Evolutionary conservation across 2,797 vertebrate species (phyloP), one percentile per base, ranked within the genome.

Genomic region (Masticophis lateralis): DNA sequence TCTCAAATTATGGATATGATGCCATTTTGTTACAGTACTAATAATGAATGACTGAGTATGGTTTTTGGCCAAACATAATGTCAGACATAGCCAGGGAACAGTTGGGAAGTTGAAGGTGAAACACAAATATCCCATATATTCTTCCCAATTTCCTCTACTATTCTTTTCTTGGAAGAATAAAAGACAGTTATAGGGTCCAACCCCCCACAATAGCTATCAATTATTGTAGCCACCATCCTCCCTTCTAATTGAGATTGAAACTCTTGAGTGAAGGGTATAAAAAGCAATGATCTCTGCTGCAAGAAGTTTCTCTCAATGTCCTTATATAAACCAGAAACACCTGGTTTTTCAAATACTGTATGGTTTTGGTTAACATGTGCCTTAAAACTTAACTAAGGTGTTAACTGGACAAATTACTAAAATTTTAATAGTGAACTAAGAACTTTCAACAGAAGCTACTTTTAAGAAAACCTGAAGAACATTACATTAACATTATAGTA

Each of bases 401-500:
- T 97, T 98, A 98, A 96, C 96, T 74, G 69, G 94, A 97, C 96
- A 97, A 97, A 97, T 97, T 98, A 98, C 97, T 97, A 96, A 97
- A 97, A 97, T 98, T 98, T 98, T 97, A 96, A 79, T 96, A 94
- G 79, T 96, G 95, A 92, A 95, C 95, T 98, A 97, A 97, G 94
- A 94, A 96, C 93, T 95, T 97, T 97, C 96, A 95, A 94, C 83
- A 95, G 96, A 94, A 97, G 95, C 88, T 47, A 28, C 95, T 28
- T 28, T 88, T 95, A 95, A 97, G 97, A 97, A 60, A 97, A 92
- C 95, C 95, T 56, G 92, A 95, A 97, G 95, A 97, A 93, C 93
- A 94, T 96, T 97, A 96, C 97, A 97, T 97, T 97, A 97, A 96
- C 96, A 95, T 96, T 96, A 94, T 96, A 96, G 91, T 96, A 90